A percentile compares a stretch with the other conserved stretches of the same genome.
Conservation (phyloP, 1,140 invertebrate genomes). For the Nasonia longicornis region DNA sequence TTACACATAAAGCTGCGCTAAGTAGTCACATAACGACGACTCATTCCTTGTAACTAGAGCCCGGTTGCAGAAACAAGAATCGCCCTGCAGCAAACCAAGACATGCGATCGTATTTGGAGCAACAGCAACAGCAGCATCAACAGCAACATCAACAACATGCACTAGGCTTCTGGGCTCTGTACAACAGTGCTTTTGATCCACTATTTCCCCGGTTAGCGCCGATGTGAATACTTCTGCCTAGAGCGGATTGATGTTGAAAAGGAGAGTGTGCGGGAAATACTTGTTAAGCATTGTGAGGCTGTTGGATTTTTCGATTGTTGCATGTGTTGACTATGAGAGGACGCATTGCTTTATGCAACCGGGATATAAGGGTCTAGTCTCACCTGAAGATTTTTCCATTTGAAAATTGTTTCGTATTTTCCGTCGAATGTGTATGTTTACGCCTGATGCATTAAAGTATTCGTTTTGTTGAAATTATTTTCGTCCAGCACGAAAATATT, state of each 20-base stretch:
- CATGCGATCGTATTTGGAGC: constrained; percentile 35
- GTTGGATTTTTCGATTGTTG: constrained; percentile 20
- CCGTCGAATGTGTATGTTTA: constrained; percentile 14
- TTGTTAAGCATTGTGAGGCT: not conserved
- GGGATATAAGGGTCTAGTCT: constrained; percentile 38
- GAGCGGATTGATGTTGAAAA: not conserved
- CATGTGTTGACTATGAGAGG: constrained; percentile 13
- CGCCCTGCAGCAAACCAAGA: constrained; percentile 19
- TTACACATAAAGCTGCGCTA: constrained; percentile 61
- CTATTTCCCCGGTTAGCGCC: constrained; percentile 11
- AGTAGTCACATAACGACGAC: constrained; percentile 61
- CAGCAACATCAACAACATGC: constrained; percentile 28
- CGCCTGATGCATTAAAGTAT: constrained; percentile 11
- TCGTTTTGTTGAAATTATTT: constrained; percentile 18
- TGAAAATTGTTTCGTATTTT: constrained; percentile 39
- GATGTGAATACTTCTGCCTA: constrained; percentile 20
- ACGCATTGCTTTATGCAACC: constrained; percentile 38
- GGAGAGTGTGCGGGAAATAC: not conserved
- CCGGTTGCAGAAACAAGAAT: constrained; percentile 41
- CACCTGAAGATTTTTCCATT: constrained; percentile 24
- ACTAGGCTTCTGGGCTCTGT: constrained; percentile 35
- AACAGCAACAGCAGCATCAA: constrained; percentile 11
- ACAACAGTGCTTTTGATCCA: constrained; percentile 40
- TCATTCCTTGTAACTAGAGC: constrained; percentile 60
- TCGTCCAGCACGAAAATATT: constrained; percentile 11